These are phyloP conservation scores for Mactra quadrangularis DNA, from an alignment of 1,140 invertebrate genomes.

Conservation along the genomic window DNA sequence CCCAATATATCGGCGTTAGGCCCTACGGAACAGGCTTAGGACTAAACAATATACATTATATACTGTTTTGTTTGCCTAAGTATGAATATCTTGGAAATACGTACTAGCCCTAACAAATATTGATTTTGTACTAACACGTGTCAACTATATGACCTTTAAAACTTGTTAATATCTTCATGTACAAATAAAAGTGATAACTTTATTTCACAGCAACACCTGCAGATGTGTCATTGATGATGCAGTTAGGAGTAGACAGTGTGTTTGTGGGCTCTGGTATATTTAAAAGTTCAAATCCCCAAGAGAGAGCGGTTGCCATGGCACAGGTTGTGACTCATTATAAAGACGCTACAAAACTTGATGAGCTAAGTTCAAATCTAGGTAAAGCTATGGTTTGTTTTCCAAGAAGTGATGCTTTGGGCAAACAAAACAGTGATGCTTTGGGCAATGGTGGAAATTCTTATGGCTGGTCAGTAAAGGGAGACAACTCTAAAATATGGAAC, in stretches of 20 bases:
- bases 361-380: constrained; percentile 76
- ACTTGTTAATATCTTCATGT: too few species aligned
- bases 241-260: constrained; percentile 79
- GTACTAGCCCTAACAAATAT: too few species aligned
- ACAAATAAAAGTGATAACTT: too few species aligned
- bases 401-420: constrained; percentile 35
- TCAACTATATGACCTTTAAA: too few species aligned
- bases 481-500: constrained; percentile 71
- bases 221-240: constrained; percentile 80
- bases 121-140: too few species aligned
- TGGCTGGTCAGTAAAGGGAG: constrained; percentile 27
- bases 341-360: constrained; percentile 72
- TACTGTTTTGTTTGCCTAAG: too few species aligned
- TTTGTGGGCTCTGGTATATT: constrained; percentile 81
- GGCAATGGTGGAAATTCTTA: constrained; percentile 36
- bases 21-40: too few species aligned
- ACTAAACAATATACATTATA: too few species aligned
- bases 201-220: constrained; percentile 77
- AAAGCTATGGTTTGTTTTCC: constrained; percentile 78
- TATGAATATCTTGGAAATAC: too few species aligned
- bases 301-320: constrained; percentile 77
- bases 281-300: constrained; percentile 76
- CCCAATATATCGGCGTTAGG: too few species aligned
- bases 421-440: too few species aligned
- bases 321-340: constrained; percentile 80